Evolutionary conservation across 1,140 invertebrate genomes (phyloP).

Genomic region (Drosophila subobscura): DNA sequence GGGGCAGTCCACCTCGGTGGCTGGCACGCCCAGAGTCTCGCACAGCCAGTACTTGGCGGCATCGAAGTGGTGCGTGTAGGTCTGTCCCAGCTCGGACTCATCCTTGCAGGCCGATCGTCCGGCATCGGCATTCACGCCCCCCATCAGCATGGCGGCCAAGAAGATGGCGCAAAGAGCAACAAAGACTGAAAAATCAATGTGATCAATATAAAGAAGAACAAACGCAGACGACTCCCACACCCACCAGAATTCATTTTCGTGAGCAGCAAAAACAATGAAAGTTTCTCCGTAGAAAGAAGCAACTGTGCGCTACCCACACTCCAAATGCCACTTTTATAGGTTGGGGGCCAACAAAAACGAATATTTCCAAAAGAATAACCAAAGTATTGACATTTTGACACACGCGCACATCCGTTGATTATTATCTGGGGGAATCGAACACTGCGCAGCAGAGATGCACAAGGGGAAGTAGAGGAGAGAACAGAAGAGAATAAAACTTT

Average conservation of each 20-base stretch:
- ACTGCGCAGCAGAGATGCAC: background rate
- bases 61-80: slow-evolving; percentile 74
- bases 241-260: slow-evolving; percentile 66
- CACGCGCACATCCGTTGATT: slow-evolving; percentile 66
- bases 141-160: slow-evolving; percentile 53
- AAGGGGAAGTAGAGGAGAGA: background rate
- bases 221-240: slow-evolving; percentile 26
- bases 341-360: slow-evolving; percentile 16
- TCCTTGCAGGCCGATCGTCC: slow-evolving; percentile 76
- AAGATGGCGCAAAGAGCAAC: slow-evolving; percentile 49
- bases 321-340: slow-evolving; percentile 59
- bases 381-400: slow-evolving; percentile 57
- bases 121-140: slow-evolving; percentile 45
- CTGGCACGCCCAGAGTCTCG: slow-evolving; percentile 54
- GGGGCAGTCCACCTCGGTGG: slow-evolving; percentile 72
- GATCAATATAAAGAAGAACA: slow-evolving; percentile 10
- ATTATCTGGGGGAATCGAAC: slow-evolving; percentile 42
- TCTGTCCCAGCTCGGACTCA: slow-evolving; percentile 66
- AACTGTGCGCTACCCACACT: slow-evolving; percentile 46
- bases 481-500: too few relatives aligned
- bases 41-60: slow-evolving; percentile 78
- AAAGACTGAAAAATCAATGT: slow-evolving; percentile 25
- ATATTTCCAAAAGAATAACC: slow-evolving; percentile 26
- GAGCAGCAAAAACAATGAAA: slow-evolving; percentile 19
- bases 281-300: slow-evolving; percentile 46